Percentiles rank a stretch among this genome's conserved stretches.
phyloP scores from a whole-genome alignment of 2,797 vertebrate species.

The Tangara arthus region DNA sequence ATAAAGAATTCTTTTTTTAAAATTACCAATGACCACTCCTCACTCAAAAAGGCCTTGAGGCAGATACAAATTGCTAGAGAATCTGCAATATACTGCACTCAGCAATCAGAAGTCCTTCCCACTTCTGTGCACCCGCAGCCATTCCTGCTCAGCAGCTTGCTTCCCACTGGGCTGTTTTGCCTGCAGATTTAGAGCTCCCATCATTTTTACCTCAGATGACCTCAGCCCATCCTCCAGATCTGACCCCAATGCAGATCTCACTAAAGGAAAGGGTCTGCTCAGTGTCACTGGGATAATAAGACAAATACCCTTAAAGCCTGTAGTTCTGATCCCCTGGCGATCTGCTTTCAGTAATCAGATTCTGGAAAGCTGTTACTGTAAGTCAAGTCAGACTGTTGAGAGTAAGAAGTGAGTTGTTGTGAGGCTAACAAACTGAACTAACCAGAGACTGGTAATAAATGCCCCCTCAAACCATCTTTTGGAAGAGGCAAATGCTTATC shows the following conservation, averaged over 20 bases:
- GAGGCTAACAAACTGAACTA: background rate
- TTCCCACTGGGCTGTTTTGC: background rate
- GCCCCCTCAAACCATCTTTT: background rate
- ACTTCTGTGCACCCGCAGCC: background rate
- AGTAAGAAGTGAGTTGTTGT: background rate
- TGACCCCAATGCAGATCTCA: constrained; percentile 28
- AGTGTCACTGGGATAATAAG: constrained; percentile 63
- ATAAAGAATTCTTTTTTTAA: background rate
- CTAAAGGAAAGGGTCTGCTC: constrained; percentile 60
- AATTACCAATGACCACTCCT: background rate
- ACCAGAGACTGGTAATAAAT: background rate
- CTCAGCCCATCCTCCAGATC: constrained; percentile 19
- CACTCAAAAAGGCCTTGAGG: background rate
- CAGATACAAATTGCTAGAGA: background rate
- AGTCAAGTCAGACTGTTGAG: background rate
- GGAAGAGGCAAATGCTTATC: background rate
- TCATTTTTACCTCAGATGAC: constrained; percentile 40
- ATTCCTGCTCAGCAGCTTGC: background rate
- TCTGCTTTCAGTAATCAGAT: constrained; percentile 69
- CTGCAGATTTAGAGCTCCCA: constrained; percentile 18
- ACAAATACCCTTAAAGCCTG: constrained; percentile 65
- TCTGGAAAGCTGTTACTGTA: constrained; percentile 36
- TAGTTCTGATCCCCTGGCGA: constrained; percentile 47
- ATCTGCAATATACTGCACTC: background rate
- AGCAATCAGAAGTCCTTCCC: background rate